Percentiles rank a stretch among this genome's conserved stretches.
Evolutionary conservation across 1,140 invertebrate species (phyloP).

Genomic region (Zaprionus gabonicus): DNA sequence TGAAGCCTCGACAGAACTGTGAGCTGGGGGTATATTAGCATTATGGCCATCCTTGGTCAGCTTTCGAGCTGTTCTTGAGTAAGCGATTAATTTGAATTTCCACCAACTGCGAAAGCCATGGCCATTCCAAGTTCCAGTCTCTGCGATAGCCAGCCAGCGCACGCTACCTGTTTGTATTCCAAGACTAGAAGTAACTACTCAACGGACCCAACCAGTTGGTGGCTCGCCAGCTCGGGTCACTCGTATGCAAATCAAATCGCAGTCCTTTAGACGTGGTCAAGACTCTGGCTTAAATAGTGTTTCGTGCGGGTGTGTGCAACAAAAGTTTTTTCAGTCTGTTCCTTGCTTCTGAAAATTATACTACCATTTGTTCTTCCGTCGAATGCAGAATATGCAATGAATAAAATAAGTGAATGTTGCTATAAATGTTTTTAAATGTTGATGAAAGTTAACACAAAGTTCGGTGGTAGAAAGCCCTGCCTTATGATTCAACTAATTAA

Average conservation of each 20-base stretch:
- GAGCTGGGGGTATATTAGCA: not conserved
- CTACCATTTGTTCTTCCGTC: constrained; percentile 22
- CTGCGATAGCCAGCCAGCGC: constrained; percentile 45
- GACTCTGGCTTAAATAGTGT: constrained; percentile 61
- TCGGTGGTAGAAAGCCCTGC: not conserved
- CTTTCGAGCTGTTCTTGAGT: constrained; percentile 15
- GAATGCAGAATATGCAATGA: not conserved
- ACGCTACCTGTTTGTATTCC: constrained; percentile 47
- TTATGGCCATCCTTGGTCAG: constrained; percentile 7
- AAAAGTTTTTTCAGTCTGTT: constrained; percentile 6
- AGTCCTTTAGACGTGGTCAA: constrained; percentile 79
- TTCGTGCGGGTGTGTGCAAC: constrained; percentile 37
- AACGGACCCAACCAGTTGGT: constrained; percentile 28
- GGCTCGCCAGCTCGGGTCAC: constrained; percentile 32
- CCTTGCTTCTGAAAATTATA: constrained; percentile 9
- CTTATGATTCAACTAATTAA: not conserved
- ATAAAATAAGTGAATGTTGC: constrained; percentile 3
- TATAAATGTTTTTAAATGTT: constrained; percentile 7
- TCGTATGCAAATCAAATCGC: constrained; percentile 74
- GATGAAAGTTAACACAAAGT: not conserved
- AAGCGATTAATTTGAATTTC: constrained; percentile 47
- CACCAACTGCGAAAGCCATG: constrained; percentile 36
- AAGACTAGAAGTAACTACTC: constrained; percentile 59
- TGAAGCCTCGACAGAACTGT: not conserved
- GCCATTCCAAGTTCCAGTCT: constrained; percentile 55